Percentiles rank a stretch among this genome's conserved stretches.
These are phyloP conservation scores for Frieseomelitta varia DNA, from an alignment of 1,140 invertebrate genomes.

Conservation along the genomic window DNA sequence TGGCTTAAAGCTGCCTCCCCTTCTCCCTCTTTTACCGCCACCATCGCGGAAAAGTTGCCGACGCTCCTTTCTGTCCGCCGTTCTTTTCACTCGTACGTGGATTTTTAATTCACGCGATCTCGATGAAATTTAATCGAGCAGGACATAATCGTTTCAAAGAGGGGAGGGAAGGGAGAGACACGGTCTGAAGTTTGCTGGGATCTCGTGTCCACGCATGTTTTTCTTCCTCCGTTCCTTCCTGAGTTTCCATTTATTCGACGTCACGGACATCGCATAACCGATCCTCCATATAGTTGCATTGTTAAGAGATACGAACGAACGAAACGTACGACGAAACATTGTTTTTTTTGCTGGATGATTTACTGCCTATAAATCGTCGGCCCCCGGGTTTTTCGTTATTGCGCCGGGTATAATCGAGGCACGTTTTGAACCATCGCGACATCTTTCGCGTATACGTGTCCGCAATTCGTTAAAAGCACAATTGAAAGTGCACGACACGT, in stretches of 20 bases:
- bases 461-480: neutral
- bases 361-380: constrained; percentile 3
- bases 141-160: neutral
- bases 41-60: neutral
- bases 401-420: neutral
- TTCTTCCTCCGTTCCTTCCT: neutral
- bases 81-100: neutral
- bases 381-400: neutral
- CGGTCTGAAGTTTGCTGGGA: neutral
- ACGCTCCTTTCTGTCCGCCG: too few relatives aligned
- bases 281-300: neutral
- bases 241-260: constrained; percentile 1
- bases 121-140: neutral
- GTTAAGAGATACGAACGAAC: neutral
- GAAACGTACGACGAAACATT: neutral
- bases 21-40: neutral
- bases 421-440: neutral
- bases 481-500: neutral
- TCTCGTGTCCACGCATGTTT: neutral
- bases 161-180: neutral
- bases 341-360: neutral
- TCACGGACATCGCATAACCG: neutral
- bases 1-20: neutral
- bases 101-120: neutral
- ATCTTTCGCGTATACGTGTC: neutral